Percentiles rank a stretch among this genome's conserved stretches.
These are phyloP conservation scores for Enteromius radiatus DNA, from an alignment of 2,797 vertebrate genomes.

Conservation along the genomic window DNA sequence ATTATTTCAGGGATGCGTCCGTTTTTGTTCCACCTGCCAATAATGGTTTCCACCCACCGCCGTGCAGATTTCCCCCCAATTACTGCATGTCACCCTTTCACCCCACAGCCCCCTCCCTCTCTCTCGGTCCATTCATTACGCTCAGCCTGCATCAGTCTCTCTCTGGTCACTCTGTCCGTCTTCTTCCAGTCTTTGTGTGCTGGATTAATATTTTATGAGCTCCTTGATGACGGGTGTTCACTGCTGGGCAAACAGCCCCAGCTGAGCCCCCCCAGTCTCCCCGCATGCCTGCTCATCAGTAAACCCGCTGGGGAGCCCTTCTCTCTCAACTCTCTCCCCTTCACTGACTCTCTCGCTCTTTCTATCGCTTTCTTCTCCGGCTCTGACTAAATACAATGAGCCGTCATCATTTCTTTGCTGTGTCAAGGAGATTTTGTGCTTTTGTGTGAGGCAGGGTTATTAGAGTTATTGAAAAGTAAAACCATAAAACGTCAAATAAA, in stretches of 20 bases:
- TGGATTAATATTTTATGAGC: conserved; percentile 77
- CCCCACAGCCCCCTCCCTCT: conserved; percentile 57
- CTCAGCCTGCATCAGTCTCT: conserved; percentile 50
- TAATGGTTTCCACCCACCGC: conserved; percentile 63
- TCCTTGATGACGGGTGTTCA: conserved; percentile 71
- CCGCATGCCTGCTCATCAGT: conserved; percentile 52
- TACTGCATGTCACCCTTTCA: conserved; percentile 73
- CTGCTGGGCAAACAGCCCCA: conserved; percentile 72
- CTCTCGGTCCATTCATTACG: conserved; percentile 61
- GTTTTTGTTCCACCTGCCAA: conserved; percentile 65
- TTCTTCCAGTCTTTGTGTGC: conserved; percentile 60
- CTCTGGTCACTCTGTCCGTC: conserved; percentile 44
- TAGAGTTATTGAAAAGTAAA: not conserved
- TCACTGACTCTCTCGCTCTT: conserved; percentile 36
- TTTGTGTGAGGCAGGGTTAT: conserved; percentile 26
- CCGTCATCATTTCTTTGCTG: conserved; percentile 50
- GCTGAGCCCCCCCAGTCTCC: conserved; percentile 68
- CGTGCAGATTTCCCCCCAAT: conserved; percentile 72
- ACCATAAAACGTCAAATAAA: not conserved
- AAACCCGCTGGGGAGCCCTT: conserved; percentile 54
- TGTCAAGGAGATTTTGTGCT: conserved; percentile 26
- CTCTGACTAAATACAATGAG: conserved; percentile 53
- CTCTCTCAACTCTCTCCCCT: conserved; percentile 51
- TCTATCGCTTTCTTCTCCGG: conserved; percentile 32
- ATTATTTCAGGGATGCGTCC: conserved; percentile 58